phyloP scores from a whole-genome alignment of 2,113 vertebrate genomes.

The rabbit (Oryctolagus cuniculus) region mOryCun1.1 NC_091436.1:38431001-38431500 shows the following conservation, averaged over 20 bases:
- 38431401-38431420: constrained; percentile 15
- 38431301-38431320: not conserved
- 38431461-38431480: not conserved
- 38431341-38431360: no score
- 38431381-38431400: not conserved
- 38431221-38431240: not conserved
- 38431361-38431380: not conserved
- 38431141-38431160: not conserved
- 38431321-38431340: not conserved
- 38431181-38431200: not conserved
- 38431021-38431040: constrained; percentile 21
- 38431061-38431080: not conserved
- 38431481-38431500: not conserved
- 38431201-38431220: not conserved
- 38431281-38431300: constrained; percentile 24
- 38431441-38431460: not conserved
- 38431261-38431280: not conserved
- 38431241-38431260: constrained; percentile 6
- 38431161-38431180: not conserved
- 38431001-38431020: constrained; percentile 42
- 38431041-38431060: not conserved
- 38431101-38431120: not conserved
- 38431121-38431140: not conserved
- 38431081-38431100: not conserved
- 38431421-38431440: constrained; percentile 6